Percentiles rank a stretch among this genome's conserved stretches.
phyloP scores from a whole-genome alignment of 2,113 vertebrate genomes.

The Erythrolamprus reginae region DNA sequence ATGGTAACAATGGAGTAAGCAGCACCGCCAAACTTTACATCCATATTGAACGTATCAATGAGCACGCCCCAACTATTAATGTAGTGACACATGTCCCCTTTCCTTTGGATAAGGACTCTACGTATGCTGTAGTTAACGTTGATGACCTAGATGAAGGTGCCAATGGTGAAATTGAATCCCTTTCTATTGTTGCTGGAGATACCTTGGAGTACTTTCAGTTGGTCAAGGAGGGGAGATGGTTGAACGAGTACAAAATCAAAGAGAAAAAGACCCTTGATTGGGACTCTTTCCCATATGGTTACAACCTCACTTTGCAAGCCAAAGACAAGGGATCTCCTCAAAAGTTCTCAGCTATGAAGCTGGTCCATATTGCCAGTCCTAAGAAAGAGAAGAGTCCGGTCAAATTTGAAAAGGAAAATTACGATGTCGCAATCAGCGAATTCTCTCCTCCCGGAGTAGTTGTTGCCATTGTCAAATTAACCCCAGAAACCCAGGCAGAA shows the following conservation, averaged over 20 bases:
- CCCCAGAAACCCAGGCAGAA: slow-evolving; percentile 76
- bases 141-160: slow-evolving; percentile 87
- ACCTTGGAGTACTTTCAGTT: slow-evolving; percentile 79
- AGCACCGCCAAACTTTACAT: slow-evolving; percentile 96
- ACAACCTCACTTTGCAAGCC: slow-evolving; percentile 90
- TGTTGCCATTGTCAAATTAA: slow-evolving; percentile 79
- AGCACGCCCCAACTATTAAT: slow-evolving; percentile 80
- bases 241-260: slow-evolving; percentile 85
- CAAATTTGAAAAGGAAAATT: slow-evolving; percentile 80
- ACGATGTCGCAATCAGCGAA: slow-evolving; percentile 84
- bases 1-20: slow-evolving; percentile 96
- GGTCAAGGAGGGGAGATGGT: slow-evolving; percentile 75
- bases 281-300: slow-evolving; percentile 80
- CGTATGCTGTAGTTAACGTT: slow-evolving; percentile 80
- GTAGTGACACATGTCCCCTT: slow-evolving; percentile 78
- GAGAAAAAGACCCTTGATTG: slow-evolving; percentile 78
- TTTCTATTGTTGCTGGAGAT: slow-evolving; percentile 86
- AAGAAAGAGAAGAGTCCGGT: slow-evolving; percentile 62
- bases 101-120: slow-evolving; percentile 74
- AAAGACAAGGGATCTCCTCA: slow-evolving; percentile 88
- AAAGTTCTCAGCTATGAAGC: slow-evolving; percentile 77
- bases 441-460: slow-evolving; percentile 89
- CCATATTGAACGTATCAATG: slow-evolving; percentile 90
- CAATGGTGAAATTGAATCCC: slow-evolving; percentile 89
- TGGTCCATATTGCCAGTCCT: slow-evolving; percentile 75